A percentile compares a stretch with the other conserved stretches of the same genome.
Conservation (phyloP, 2,797 vertebrate species). For the Alauda arvensis region DNA sequence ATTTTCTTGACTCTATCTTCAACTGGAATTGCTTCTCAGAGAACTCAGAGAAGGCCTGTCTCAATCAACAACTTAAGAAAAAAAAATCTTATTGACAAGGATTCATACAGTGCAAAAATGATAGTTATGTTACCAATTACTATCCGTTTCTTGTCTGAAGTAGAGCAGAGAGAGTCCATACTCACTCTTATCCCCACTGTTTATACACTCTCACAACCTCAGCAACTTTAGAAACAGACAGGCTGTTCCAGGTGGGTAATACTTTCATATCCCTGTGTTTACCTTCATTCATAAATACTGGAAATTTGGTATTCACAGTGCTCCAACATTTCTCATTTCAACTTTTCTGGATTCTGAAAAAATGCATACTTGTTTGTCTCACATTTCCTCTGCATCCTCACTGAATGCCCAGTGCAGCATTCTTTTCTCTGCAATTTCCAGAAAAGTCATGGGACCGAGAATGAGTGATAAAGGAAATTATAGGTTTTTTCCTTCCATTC, state of each 20-base stretch:
- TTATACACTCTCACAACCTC: not conserved
- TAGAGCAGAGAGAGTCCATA: not conserved
- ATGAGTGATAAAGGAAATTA: not conserved
- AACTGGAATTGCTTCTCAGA: not conserved
- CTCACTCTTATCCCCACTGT: not conserved
- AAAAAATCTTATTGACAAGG: not conserved
- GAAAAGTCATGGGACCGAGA: not conserved
- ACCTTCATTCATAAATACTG: not conserved
- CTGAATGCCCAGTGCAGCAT: not conserved
- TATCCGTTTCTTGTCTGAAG: not conserved
- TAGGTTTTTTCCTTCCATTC: fast-evolving
- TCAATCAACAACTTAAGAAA: not conserved
- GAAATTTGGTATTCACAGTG: not conserved
- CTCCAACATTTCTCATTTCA: not conserved
- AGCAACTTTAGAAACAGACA: not conserved
- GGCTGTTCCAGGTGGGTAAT: not conserved
- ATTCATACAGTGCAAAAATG: not conserved
- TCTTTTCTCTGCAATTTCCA: not conserved
- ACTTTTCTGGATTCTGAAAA: not conserved
- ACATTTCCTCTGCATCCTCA: not conserved
- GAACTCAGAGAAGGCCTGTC: not conserved
- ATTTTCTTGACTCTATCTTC: not conserved
- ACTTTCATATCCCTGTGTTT: not conserved
- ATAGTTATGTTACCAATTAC: not conserved
- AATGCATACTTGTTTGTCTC: not conserved